Percentiles rank a stretch among this genome's conserved stretches.
phyloP scores from a whole-genome alignment of 2,113 vertebrate genomes.

The Dasyprocta punctata region DNA sequence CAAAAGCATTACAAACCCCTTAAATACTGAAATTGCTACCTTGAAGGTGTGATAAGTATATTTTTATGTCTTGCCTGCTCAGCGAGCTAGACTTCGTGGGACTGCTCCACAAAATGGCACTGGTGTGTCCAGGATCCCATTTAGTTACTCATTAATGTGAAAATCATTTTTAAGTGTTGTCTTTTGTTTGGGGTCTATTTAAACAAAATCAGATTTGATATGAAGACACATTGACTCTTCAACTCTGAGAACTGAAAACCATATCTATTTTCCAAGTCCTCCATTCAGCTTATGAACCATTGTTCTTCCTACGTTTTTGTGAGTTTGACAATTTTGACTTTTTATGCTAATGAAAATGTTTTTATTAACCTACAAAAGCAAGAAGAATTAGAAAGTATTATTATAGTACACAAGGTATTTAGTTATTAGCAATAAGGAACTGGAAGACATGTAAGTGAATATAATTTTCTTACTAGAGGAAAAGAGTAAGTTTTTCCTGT shows the following conservation, averaged over 20 bases:
- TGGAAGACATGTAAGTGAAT: neutral
- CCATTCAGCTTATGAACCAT: neutral
- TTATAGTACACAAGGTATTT: neutral
- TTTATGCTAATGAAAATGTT: constrained; percentile 1
- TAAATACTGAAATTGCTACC: neutral
- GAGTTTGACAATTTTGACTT: constrained; percentile 5
- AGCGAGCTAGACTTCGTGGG: neutral
- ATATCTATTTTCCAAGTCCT: neutral
- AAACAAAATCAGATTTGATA: neutral
- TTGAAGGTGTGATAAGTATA: neutral
- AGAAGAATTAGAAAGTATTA: neutral
- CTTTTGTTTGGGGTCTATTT: neutral
- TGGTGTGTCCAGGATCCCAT: neutral
- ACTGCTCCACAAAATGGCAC: neutral
- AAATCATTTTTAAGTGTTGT: neutral
- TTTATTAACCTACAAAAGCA: constrained; percentile 32
- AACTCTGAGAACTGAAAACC: neutral
- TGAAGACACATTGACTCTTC: neutral
- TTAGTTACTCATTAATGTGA: neutral
- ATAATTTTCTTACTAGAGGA: neutral
- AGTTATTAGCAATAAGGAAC: constrained; percentile 17
- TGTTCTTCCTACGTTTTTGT: neutral
- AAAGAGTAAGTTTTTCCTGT: neutral
- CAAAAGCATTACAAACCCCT: neutral
- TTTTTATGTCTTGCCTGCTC: neutral